A percentile compares a stretch with the other conserved stretches of the same genome.
Conservation (phyloP, 2,113 vertebrate genomes). For the Fukomys damarensis region DNA sequence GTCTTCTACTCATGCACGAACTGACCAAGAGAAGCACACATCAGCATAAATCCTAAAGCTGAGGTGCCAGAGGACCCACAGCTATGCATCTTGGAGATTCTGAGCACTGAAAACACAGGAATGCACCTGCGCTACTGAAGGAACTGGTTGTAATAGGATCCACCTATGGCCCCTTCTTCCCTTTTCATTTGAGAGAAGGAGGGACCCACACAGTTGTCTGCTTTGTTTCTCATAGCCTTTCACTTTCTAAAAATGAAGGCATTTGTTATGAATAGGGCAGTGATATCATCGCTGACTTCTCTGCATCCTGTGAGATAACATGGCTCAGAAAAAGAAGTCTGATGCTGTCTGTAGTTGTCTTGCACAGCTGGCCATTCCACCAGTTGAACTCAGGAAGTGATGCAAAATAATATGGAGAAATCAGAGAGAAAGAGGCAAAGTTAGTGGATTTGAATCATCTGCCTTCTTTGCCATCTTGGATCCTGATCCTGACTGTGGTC, state of each 20-base stretch:
- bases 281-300: not conserved
- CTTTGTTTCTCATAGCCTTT: not conserved
- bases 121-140: conserved; percentile 47
- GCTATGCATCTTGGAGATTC: not conserved
- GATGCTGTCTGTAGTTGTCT: not conserved
- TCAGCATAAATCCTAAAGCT: conserved; percentile 42
- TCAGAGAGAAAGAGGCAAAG: not conserved
- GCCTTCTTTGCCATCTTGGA: not conserved
- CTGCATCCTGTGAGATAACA: not conserved
- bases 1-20: not conserved
- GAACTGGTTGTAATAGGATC: not conserved
- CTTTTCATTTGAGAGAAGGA: not conserved
- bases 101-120: not conserved
- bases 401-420: not conserved
- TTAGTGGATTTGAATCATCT: not conserved
- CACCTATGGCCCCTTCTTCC: not conserved
- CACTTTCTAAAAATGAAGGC: conserved; percentile 34
- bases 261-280: not conserved
- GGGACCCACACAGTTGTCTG: accelerated
- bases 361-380: not conserved
- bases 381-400: not conserved
- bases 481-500: not conserved
- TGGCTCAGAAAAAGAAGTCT: not conserved
- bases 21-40: not conserved
- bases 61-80: conserved; percentile 50